Conservation (phyloP, 1,140 invertebrate species). For the Steinernema khuongi region DNA sequence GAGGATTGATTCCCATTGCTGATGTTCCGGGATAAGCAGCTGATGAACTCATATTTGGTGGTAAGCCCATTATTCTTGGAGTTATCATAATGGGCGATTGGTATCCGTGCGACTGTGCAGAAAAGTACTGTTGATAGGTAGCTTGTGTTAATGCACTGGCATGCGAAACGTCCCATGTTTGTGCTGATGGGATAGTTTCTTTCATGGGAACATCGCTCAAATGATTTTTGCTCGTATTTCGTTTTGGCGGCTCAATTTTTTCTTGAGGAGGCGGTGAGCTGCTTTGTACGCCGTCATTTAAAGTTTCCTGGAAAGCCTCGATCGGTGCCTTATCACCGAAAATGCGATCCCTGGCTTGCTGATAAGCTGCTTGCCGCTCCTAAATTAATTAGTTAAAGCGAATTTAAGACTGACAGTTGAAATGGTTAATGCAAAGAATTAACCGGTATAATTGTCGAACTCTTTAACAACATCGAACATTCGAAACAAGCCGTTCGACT, state of each 20-base stretch:
- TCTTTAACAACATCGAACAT: too few species aligned
- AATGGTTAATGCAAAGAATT: neutral
- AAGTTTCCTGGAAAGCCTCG: neutral
- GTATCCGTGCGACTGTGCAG: too few species aligned
- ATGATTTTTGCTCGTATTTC: constrained; percentile 9
- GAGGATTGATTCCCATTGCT: too few species aligned
- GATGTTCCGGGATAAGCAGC: too few species aligned
- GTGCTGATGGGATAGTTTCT: neutral
- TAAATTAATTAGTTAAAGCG: neutral
- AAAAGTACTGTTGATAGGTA: too few species aligned
- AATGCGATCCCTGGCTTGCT: constrained; percentile 19
- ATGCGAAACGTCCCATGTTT: neutral
- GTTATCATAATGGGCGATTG: too few species aligned
- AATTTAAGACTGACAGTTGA: neutral
- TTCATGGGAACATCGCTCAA: constrained; percentile 23
- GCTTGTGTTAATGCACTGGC: too few species aligned
- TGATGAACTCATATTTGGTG: too few species aligned
- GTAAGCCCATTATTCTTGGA: too few species aligned
- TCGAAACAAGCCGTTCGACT: too few species aligned
- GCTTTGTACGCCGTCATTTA: neutral
- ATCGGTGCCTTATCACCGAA: neutral
- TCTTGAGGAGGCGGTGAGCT: neutral
- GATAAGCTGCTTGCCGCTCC: constrained; percentile 21
- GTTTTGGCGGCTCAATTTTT: neutral
- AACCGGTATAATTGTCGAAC: too few species aligned